Conservation (phyloP, 2,797 vertebrate species). For the Sphenopsis melanotis region DNA sequence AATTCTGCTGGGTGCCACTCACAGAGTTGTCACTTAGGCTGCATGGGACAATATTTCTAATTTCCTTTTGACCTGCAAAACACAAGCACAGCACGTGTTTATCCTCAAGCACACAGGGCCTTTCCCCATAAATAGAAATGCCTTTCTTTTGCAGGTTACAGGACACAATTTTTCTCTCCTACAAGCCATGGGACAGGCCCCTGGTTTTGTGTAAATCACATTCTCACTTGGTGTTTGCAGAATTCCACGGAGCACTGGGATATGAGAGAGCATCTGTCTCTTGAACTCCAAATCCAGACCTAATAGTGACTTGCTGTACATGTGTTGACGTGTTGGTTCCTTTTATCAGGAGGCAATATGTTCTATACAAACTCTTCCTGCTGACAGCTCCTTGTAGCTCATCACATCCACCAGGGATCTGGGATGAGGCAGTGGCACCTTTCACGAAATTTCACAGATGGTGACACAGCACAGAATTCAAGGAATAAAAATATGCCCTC, state of each 20-base stretch:
- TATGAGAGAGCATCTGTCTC: neutral
- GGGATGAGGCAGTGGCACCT: neutral
- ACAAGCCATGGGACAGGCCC: neutral
- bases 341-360: neutral
- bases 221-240: neutral
- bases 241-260: neutral
- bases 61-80: neutral
- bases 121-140: neutral
- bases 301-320: neutral
- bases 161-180: neutral
- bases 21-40: neutral
- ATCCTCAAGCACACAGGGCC: neutral
- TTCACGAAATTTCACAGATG: neutral
- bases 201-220: neutral
- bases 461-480: neutral
- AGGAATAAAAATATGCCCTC: neutral
- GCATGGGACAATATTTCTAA: neutral
- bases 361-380: neutral
- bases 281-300: neutral
- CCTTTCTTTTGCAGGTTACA: neutral
- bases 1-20: neutral
- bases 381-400: neutral
- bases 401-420: neutral
- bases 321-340: neutral
- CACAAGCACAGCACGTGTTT: neutral